phyloP scores from a whole-genome alignment of 2,797 vertebrate species.

The Enteromius anoplus region DNA sequence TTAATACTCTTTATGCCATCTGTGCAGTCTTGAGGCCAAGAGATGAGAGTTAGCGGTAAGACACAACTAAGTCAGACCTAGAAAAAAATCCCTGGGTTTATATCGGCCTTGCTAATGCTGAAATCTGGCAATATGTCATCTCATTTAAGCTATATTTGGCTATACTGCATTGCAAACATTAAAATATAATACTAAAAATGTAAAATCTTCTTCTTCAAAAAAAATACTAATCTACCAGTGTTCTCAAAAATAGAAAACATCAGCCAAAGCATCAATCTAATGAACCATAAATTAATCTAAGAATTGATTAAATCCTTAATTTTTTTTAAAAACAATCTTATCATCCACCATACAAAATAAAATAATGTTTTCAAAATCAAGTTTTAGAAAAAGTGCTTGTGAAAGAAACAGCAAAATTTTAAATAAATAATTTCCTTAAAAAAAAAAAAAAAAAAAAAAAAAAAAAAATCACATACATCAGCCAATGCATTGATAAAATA shows the following conservation, averaged over 20 bases:
- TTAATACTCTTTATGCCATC: slow-evolving; percentile 33
- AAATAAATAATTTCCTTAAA: too few species aligned
- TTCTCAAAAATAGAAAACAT: not conserved
- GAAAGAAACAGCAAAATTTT: not conserved
- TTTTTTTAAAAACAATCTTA: not conserved
- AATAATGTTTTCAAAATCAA: not conserved
- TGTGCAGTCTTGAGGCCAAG: not conserved
- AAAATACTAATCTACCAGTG: not conserved
- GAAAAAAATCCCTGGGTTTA: not conserved
- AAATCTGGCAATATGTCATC: not conserved
- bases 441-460: too few species aligned
- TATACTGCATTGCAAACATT: not conserved
- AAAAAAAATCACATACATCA: not conserved
- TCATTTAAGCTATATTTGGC: not conserved
- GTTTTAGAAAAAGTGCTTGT: not conserved
- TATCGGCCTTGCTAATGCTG: not conserved
- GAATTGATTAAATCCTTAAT: not conserved
- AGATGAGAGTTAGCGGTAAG: not conserved
- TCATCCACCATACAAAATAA: not conserved
- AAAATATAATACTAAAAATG: not conserved
- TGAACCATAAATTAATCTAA: not conserved
- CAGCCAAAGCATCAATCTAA: not conserved
- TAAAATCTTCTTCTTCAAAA: not conserved
- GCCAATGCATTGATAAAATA: not conserved
- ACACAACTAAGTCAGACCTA: not conserved